Evolutionary conservation across 2,888 invertebrate genomes (phyloP), one percentile per base, ranked within the genome.

Genomic region (Podotricha telesiphe): DNA sequence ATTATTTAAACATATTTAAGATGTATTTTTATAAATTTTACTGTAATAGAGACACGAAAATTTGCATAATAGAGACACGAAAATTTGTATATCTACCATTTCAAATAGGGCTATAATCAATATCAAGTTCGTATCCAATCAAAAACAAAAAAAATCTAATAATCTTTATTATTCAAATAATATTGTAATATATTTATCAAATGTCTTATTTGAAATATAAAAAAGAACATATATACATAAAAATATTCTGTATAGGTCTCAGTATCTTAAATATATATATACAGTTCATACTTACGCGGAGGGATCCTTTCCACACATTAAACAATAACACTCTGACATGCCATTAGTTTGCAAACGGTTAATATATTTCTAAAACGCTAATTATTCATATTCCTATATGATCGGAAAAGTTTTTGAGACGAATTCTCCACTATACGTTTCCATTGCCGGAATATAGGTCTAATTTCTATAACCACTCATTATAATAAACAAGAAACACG

Each of bases 331-430:
- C 15, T 66, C 65, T 71, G 65, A 68, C 17, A 62, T 42, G 47
- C 28, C 22, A 47, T 72, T 22, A 13, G 56, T 37, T 20, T 45
- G 19, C 20, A 28, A 47, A 45, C 59, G 58, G 63, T 72, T 76
- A 77, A 76, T 76, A 77, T 75, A 77, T 45, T 61, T 48, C 69
- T 61, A 28, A 71, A 64, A 55, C 37, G n/a, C n/a, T 37, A 45
- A 69, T 72, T 74, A 73, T 71, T 75, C 70, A 70, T 71, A 65
- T 66, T 68, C 56, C 56, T 66, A 68, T 48, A 55, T 50, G 61
- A 73, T 78, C 78, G 83, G 84, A 84, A 82, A 78, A 76, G 79
- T 82, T 83, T 77, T 66, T 75, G 68, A 71, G 73, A 76, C 72
- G 68, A 79, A 76, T 77, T 76, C 73, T 64, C 69, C 75, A 75